Conservation (phyloP, 64 coral and sea anemone species). For the Dendrophyllia cribrosa region DNA sequence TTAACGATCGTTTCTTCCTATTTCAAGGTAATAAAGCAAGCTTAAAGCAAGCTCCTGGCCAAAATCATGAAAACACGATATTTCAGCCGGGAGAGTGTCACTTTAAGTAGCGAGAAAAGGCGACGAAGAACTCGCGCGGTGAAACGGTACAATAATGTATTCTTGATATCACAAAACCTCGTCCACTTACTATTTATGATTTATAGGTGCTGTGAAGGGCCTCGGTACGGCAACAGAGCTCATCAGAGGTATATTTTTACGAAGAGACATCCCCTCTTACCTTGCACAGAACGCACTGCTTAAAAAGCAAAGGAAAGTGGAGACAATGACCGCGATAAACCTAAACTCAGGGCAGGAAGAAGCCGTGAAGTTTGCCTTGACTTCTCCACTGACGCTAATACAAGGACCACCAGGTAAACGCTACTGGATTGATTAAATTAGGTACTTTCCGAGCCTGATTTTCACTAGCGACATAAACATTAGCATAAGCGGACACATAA, state of each 20-base stretch:
- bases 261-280: slow-evolving; percentile 27
- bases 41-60: too few relatives aligned
- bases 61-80: too few relatives aligned
- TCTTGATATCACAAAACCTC: too few relatives aligned
- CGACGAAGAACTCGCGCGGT: too few relatives aligned
- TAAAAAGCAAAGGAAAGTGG: not conserved
- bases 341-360: slow-evolving; percentile 64
- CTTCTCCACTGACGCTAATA: slow-evolving; percentile 63
- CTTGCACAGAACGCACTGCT: not conserved
- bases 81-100: too few relatives aligned
- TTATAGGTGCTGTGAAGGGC: slow-evolving; percentile 22
- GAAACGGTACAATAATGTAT: too few relatives aligned
- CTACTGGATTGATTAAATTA: not conserved
- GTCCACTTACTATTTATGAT: not conserved
- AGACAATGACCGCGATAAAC: not conserved
- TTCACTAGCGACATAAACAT: not conserved
- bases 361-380: slow-evolving; percentile 57
- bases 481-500: not conserved
- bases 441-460: not conserved
- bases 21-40: too few relatives aligned
- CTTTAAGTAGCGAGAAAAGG: too few relatives aligned
- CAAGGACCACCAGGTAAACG: slow-evolving; percentile 69
- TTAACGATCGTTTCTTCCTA: too few relatives aligned
- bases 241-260: slow-evolving; percentile 53
- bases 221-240: slow-evolving; percentile 48